Percentiles rank a stretch among this genome's conserved stretches.
Conservation (phyloP, 1,140 invertebrate species). For the Prorops nasuta region DNA sequence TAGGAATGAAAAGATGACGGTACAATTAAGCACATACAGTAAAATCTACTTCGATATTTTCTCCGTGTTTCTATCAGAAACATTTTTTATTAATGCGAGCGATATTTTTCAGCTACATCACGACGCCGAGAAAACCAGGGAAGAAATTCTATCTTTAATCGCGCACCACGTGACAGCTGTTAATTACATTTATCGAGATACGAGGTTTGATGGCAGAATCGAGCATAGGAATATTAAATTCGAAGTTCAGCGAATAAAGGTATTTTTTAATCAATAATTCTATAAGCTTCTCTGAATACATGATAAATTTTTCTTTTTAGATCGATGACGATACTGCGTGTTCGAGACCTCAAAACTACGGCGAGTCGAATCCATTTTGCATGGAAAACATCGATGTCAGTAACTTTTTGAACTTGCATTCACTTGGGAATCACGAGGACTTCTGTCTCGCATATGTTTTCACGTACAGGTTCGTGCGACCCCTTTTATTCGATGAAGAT, state of each 20-base stretch:
- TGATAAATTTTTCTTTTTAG: too few species aligned
- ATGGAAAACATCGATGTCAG: constrained; percentile 98
- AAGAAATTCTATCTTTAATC: constrained; percentile 96
- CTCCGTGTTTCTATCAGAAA: too few species aligned
- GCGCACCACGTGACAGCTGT: constrained; percentile 98
- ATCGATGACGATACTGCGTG: constrained; percentile 89
- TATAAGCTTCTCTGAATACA: too few species aligned
- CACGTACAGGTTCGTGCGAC: constrained; percentile 76
- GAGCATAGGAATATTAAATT: constrained; percentile 95
- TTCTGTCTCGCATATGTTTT: constrained; percentile 99
- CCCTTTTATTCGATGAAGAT: too few species aligned
- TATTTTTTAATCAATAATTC: too few species aligned
- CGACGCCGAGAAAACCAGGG: constrained; percentile 81
- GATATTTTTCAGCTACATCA: constrained; percentile 61
- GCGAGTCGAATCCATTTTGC: constrained; percentile 90
- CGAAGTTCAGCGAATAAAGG: constrained; percentile 95
- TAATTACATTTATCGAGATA: constrained; percentile 96
- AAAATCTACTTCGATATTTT: too few species aligned
- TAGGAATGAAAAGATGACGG: too few species aligned
- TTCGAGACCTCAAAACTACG: constrained; percentile 61
- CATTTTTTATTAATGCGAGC: too few species aligned
- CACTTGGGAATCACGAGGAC: constrained; percentile 92
- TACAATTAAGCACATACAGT: too few species aligned
- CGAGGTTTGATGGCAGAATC: constrained; percentile 84
- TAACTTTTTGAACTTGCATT: constrained; percentile 98